Base-by-base conservation (phyloP, 2,888 invertebrate genomes). In the Lasius fuliginosus region DNA sequence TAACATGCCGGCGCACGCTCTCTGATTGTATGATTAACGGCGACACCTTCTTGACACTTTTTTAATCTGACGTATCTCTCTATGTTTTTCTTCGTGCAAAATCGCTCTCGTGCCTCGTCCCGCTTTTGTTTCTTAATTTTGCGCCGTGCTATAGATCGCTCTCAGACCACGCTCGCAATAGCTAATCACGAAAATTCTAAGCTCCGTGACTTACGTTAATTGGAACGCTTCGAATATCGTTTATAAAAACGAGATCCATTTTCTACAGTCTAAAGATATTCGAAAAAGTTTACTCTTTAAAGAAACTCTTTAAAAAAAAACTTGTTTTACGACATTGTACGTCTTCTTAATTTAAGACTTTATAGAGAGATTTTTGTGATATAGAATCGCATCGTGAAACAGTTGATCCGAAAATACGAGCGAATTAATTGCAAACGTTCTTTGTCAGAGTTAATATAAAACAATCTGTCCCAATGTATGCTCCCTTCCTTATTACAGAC, bases 401-500 rank as follows among this genome's bases (percentile, higher is more conserved):
- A 46, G 53, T 36, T 64, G 64, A 64, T 75, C 76, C 56, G 23
- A 79, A 8, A 30, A 33, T 46, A 58, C 36, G 27, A 74, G 81
- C 49, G 82, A 82, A 69, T 33, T 69, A 82, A 67, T 82, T 77
- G 82, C 75, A 68, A 90, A 85, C 74, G 69, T 83, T 83, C 86
- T 81, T 56, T 62, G 65, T 27, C 85, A 83, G 86, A 87, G 82
- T 87, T 89, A 93, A 84, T 88, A 90, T 93, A 92, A 93, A 93
- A 93, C 91, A 93, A 93, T 94, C 94, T 95, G 94, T 95, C 95
- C 95, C 94, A 95, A 94, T 93, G 92, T 94, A 94, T 92, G 92
- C 90, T 94, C 92, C 89, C 91, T 88, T 94, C 92, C 92, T 92
- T 95, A 93, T 96, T 97, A 89, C 98, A 99, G 99, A 99, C 99